Evolutionary conservation across 2,797 vertebrate genomes (phyloP).

Genomic region (Borostomias antarcticus): DNA sequence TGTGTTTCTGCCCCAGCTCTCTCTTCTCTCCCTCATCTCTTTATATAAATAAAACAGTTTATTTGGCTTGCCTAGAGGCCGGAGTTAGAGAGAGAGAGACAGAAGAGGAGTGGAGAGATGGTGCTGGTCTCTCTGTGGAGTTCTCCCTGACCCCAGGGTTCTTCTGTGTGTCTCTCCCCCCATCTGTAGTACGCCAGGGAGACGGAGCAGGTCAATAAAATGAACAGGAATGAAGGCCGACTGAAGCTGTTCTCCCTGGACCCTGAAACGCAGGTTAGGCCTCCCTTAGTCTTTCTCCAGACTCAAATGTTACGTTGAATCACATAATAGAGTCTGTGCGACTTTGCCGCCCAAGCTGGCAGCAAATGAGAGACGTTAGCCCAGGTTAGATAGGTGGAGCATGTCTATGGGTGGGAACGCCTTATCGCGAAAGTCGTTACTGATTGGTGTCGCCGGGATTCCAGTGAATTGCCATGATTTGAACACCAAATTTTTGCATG

Average conservation of each 20-base stretch:
- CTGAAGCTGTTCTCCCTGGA: constrained; percentile 94
- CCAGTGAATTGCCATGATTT: no score
- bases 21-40: not conserved
- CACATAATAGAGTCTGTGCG: no score
- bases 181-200: constrained; percentile 89
- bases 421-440: no score
- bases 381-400: no score
- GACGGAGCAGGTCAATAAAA: constrained; percentile 94
- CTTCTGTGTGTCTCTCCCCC: constrained; percentile 22
- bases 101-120: constrained; percentile 16
- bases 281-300: no score
- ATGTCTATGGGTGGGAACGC: no score
- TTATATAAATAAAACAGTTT: not conserved
- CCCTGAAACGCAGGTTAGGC: constrained; percentile 90
- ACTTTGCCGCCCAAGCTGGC: no score
- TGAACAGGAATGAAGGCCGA: constrained; percentile 91
- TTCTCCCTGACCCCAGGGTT: constrained; percentile 31
- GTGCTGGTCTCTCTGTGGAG: constrained; percentile 23
- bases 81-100: constrained; percentile 9
- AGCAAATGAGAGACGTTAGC: no score
- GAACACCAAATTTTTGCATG: no score
- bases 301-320: no score
- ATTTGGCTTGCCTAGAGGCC: constrained; percentile 10
- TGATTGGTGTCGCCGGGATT: no score
- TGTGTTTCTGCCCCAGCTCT: not conserved